Base-by-base conservation (phyloP, 2,888 invertebrate species). In the Celastrina argiolus region DNA sequence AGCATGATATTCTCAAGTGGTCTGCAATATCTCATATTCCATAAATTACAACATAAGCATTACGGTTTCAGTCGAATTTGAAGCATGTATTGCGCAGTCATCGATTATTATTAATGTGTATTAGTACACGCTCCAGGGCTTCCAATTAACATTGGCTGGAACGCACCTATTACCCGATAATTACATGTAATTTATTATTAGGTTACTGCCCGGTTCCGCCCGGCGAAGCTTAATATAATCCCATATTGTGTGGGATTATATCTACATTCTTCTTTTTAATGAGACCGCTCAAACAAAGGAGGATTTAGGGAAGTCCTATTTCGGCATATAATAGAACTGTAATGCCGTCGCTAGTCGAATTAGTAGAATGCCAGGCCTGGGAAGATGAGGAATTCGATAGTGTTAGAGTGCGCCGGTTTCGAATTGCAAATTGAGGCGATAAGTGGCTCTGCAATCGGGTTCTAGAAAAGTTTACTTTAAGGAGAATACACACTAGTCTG, bases 131-230 rank as follows among this genome's bases (percentile, higher is more conserved):
- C 71, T 69, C 56, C 63, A 66, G 66, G 66, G 69, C 71, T 68
- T 71, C 71, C 71, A 71, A 69, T 72, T 71, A 69, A 69, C 71
- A 68, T 69, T 63, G 67, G 67, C 67, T 66, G 65, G 67, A 51
- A 64, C 65, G 66, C 56, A 56, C 34, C 67, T 69, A 71, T 69
- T 69, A 69, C 51, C 58, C 51, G 41, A 66, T 71, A 71, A 71
- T 70, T 72, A 69, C 67, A 67, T 56, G 67, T 68, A 69, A 71
- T 71, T 72, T 70, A 61, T 61, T 61, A 61, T 61, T 61, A 61
- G 18, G 61, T 61, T 61, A 36, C 61, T 61, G 61, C 61, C 61
- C 61, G 14, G 61, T 39, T 61, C 61, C 61, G 61, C 61, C 39
- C 36, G 22, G 22, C 61, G 61, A 36, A 61, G 61, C 61, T 36